Conservation (phyloP, 2,888 invertebrate species). For the Dicroscelio sp. region DNA sequence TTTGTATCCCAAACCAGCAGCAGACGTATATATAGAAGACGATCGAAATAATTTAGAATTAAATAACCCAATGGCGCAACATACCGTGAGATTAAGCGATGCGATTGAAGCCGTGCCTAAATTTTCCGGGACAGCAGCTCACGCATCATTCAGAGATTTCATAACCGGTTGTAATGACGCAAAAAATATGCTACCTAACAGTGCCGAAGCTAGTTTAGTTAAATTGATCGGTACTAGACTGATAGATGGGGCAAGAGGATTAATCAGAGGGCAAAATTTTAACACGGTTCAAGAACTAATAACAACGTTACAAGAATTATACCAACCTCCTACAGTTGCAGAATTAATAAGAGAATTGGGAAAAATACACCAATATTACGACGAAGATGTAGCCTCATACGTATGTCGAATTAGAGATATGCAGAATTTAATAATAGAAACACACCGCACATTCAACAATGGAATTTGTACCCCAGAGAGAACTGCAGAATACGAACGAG, state of each 20-base stretch:
- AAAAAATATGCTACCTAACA: slow-evolving; percentile 1
- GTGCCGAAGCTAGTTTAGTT: background rate
- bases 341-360: slow-evolving; percentile 23
- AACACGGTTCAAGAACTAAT: slow-evolving; percentile 1
- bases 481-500: background rate
- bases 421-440: background rate
- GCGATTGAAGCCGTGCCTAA: background rate
- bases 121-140: background rate
- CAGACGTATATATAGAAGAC: background rate
- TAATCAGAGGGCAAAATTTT: background rate
- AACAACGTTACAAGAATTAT: background rate
- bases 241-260: background rate
- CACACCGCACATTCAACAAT: background rate
- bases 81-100: background rate
- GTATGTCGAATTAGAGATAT: background rate
- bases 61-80: background rate
- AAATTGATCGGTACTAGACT: slow-evolving; percentile 9
- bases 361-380: background rate
- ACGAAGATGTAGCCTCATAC: slow-evolving; percentile 11
- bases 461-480: background rate
- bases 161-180: slow-evolving; percentile 21
- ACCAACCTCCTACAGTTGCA: background rate
- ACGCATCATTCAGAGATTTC: background rate
- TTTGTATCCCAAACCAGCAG: too few relatives aligned
- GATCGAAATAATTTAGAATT: background rate